phyloP scores from a whole-genome alignment of 2,797 vertebrate species.

The Etheostoma nigrum region DNA sequence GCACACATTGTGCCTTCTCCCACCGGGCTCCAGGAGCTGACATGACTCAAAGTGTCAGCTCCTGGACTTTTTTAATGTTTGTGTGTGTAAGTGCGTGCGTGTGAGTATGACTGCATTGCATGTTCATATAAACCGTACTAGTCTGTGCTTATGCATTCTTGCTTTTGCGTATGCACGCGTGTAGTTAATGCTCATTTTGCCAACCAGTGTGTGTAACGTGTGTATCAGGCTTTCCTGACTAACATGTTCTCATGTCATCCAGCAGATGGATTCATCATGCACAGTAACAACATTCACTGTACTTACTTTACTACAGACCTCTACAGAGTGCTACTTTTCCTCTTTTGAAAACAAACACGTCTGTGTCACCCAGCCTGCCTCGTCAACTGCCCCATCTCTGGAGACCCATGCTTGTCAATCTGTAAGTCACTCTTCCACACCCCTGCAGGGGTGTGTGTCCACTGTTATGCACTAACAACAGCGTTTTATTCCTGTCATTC shows the following conservation, averaged over 20 bases:
- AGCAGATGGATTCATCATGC: conserved; percentile 13
- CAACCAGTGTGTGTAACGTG: conserved; percentile 1
- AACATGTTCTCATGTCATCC: conserved; percentile 28
- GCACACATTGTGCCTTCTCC: conserved; percentile 51
- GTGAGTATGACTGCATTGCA: not conserved
- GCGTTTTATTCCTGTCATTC: conserved; percentile 47
- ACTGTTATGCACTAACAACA: conserved; percentile 14
- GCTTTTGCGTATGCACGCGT: not conserved
- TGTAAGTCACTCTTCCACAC: conserved; percentile 17
- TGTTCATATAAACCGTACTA: not conserved
- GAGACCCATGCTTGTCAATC: conserved; percentile 16
- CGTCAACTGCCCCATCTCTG: conserved; percentile 22
- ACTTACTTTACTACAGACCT: not conserved
- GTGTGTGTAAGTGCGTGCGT: conserved; percentile 8
- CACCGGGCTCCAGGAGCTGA: conserved; percentile 62
- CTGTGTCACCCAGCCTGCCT: conserved; percentile 16
- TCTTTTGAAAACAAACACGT: conserved; percentile 36
- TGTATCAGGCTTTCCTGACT: conserved; percentile 1
- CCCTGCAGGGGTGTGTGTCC: conserved; percentile 24
- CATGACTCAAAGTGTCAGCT: conserved; percentile 3
- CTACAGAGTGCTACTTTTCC: not conserved
- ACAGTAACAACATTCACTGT: conserved; percentile 14
- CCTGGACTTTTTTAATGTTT: conserved; percentile 7
- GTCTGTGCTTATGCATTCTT: not conserved
- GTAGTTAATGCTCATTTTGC: conserved; percentile 23